Percentiles rank a stretch among this genome's conserved stretches.
These are phyloP conservation scores for Drosophila paramelanica DNA, from an alignment of 2,888 invertebrate genomes.

Conservation along the genomic window DNA sequence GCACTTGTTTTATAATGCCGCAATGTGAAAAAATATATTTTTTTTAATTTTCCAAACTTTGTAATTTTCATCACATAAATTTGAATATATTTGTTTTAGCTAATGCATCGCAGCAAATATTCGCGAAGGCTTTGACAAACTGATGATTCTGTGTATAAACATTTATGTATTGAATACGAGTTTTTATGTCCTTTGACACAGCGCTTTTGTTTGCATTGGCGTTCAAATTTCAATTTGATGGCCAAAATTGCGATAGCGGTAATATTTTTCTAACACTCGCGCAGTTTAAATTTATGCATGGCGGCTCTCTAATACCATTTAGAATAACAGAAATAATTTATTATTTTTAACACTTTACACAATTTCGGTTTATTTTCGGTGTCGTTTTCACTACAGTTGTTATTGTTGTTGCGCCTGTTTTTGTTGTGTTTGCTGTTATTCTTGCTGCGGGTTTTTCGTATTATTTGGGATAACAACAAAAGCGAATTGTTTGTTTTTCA, in stretches of 20 bases:
- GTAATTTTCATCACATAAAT: background rate
- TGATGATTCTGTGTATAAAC: background rate
- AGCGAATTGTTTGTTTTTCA: conserved; percentile 76
- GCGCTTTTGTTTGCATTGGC: conserved; percentile 13
- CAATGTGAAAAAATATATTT: no score
- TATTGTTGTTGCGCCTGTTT: conserved; percentile 14
- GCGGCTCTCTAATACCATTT: conserved; percentile 75
- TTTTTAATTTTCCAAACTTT: background rate
- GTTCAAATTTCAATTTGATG: conserved; percentile 36
- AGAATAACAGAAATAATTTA: conserved; percentile 80
- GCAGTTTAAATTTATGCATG: conserved; percentile 71
- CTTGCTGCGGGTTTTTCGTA: conserved; percentile 50
- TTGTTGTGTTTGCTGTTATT: conserved; percentile 32
- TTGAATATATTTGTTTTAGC: background rate
- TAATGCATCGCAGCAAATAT: background rate
- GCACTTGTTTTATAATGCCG: no score
- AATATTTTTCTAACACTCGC: conserved; percentile 69
- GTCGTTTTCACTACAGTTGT: conserved; percentile 42
- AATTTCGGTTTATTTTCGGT: conserved; percentile 65
- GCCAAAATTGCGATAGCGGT: conserved; percentile 18
- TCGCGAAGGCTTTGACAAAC: background rate
- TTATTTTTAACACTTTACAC: conserved; percentile 81
- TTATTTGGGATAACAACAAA: conserved; percentile 69
- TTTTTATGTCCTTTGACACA: conserved; percentile 10
- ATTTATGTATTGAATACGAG: background rate